Evolutionary conservation across 1,140 invertebrate genomes (phyloP).

Genomic region (Notospermus geniculatus): DNA sequence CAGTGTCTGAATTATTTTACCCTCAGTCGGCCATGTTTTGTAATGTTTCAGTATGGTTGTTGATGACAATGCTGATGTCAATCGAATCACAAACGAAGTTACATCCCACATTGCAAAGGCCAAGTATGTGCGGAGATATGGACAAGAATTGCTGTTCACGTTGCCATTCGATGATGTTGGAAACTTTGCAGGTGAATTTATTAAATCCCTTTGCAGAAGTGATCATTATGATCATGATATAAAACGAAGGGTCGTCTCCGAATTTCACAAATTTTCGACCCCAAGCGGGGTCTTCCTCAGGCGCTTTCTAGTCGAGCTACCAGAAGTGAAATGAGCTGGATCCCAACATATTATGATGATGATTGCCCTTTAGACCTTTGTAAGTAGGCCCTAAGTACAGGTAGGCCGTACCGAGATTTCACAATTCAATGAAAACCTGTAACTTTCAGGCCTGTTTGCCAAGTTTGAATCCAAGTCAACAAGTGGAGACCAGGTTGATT

Average conservation of each 20-base stretch:
- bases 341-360: too few relatives aligned
- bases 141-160: conserved; percentile 37
- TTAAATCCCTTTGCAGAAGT: not conserved
- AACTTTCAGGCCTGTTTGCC: not conserved
- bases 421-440: not conserved
- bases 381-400: too few relatives aligned
- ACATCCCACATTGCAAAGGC: conserved; percentile 21
- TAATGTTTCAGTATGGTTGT: conserved; percentile 43
- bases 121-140: conserved; percentile 31
- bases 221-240: not conserved
- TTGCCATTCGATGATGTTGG: conserved; percentile 33
- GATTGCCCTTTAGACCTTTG: too few relatives aligned
- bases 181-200: conserved; percentile 34
- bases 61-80: conserved; percentile 23
- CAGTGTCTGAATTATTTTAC: too few relatives aligned
- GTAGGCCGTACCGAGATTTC: too few relatives aligned
- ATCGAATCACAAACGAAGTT: conserved; percentile 27
- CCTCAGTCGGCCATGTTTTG: too few relatives aligned
- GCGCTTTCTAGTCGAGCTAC: too few relatives aligned
- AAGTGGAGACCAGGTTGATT: conserved; percentile 19
- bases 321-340: too few relatives aligned
- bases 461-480: conserved; percentile 5
- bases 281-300: too few relatives aligned
- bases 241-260: too few relatives aligned
- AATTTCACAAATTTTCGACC: too few relatives aligned